phyloP scores from a whole-genome alignment of 2,888 invertebrate species.

The Salticus scenicus region DNA sequence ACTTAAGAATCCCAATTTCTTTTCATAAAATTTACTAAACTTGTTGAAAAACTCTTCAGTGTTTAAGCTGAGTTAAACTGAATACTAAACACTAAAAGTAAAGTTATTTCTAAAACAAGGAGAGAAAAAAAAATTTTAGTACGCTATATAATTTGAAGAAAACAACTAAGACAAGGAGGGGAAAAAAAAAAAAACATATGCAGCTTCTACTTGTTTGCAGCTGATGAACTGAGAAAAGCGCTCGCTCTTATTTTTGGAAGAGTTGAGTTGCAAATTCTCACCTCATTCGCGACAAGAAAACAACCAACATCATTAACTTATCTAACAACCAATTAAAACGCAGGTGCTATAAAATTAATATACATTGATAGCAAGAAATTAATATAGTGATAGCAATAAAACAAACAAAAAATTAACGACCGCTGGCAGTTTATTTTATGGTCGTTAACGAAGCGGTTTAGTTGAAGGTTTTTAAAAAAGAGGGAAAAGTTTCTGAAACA shows the following conservation, averaged over 20 bases:
- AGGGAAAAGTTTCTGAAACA: constrained; percentile 57
- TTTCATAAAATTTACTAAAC: no score
- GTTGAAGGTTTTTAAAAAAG: constrained; percentile 51
- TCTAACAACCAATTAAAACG: constrained; percentile 62
- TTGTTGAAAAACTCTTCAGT: no score
- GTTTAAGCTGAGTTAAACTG: no score
- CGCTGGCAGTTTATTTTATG: constrained; percentile 63
- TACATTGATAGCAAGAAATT: constrained; percentile 67
- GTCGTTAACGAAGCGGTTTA: constrained; percentile 25
- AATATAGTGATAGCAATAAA: constrained; percentile 69
- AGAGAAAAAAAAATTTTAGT: no score
- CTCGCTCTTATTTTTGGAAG: no score
- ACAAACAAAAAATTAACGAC: constrained; percentile 69
- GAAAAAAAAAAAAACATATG: neutral
- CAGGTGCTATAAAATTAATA: constrained; percentile 68
- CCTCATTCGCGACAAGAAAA: constrained; percentile 20
- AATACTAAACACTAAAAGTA: no score
- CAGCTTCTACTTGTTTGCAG: no score
- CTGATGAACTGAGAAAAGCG: no score
- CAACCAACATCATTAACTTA: constrained; percentile 64
- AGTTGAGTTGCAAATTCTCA: neutral
- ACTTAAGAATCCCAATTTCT: no score
- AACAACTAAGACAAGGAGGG: no score
- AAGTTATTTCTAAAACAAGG: no score
- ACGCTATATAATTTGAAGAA: no score